Evolutionary conservation across 2,888 invertebrate genomes (phyloP).

Genomic region (Pseudoips prasinana): DNA sequence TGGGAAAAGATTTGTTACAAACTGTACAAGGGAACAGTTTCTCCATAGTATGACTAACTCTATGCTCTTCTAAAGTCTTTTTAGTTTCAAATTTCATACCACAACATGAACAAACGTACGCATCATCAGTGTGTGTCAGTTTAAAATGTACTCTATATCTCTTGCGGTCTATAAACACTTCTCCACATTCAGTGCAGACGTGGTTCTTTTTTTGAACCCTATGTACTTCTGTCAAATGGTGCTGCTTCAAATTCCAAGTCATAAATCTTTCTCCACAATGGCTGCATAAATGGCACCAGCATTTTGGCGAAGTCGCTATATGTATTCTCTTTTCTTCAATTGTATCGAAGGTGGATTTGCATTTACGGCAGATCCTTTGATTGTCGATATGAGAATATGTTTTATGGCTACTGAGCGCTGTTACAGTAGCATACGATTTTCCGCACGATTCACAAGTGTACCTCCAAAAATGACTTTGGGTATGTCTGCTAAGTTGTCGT

Average conservation of each 20-base stretch:
- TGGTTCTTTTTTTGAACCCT: slow-evolving; percentile 49
- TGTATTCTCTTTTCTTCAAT: slow-evolving; percentile 58
- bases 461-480: slow-evolving; percentile 60
- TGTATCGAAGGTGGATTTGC: slow-evolving; percentile 55
- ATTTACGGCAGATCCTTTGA: slow-evolving; percentile 60
- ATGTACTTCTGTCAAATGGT: slow-evolving; percentile 54
- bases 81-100: slow-evolving; percentile 62
- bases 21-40: slow-evolving; percentile 73
- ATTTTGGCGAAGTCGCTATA: slow-evolving; percentile 46
- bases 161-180: slow-evolving; percentile 52
- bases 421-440: slow-evolving; percentile 61
- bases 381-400: slow-evolving; percentile 53
- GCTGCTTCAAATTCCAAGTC: slow-evolving; percentile 55
- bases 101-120: slow-evolving; percentile 61
- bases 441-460: slow-evolving; percentile 71
- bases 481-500: slow-evolving; percentile 62
- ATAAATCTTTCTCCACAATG: slow-evolving; percentile 62
- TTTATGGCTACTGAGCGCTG: slow-evolving; percentile 57
- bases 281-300: slow-evolving; percentile 63
- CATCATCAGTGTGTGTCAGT: slow-evolving; percentile 62
- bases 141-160: slow-evolving; percentile 58
- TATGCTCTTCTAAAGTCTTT: slow-evolving; percentile 63
- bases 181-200: slow-evolving; percentile 58
- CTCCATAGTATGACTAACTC: slow-evolving; percentile 78
- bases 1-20: slow-evolving; percentile 68